phyloP scores from a whole-genome alignment of 92 coral and sea anemone species.

The Heliopora coerulea region DNA sequence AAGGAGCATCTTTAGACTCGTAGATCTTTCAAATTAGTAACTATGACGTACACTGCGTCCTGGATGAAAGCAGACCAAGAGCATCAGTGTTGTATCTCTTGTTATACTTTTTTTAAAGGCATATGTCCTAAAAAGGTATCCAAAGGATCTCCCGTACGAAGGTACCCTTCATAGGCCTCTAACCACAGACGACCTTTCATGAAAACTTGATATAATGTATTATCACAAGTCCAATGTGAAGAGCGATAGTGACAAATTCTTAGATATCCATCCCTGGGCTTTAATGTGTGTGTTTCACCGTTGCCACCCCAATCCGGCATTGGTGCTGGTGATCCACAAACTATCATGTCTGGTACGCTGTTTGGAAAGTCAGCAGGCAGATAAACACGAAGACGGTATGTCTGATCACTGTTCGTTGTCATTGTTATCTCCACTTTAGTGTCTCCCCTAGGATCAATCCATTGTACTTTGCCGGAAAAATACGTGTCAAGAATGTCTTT shows the following conservation, averaged over 20 bases:
- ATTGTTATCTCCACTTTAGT: conserved; percentile 30
- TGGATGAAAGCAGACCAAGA: too few species aligned
- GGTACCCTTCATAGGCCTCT: conserved; percentile 49
- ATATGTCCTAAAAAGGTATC: conserved; percentile 33
- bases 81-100: too few species aligned
- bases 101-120: neutral
- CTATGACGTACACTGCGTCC: too few species aligned
- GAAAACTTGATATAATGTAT: conserved; percentile 43
- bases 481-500: conserved; percentile 50
- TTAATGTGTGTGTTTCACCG: conserved; percentile 46
- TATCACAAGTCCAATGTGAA: conserved; percentile 25
- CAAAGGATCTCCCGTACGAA: conserved; percentile 43
- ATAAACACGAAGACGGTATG: conserved; percentile 60
- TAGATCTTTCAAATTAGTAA: too few species aligned
- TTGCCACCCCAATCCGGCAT: conserved; percentile 48
- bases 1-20: too few species aligned
- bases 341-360: conserved; percentile 69
- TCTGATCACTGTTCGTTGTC: conserved; percentile 48
- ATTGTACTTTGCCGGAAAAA: conserved; percentile 58
- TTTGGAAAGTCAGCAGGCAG: conserved; percentile 75
- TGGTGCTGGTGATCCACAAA: conserved; percentile 27
- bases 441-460: conserved; percentile 48
- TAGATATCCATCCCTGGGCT: conserved; percentile 39
- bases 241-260: conserved; percentile 46
- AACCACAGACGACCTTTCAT: conserved; percentile 53